Percentiles rank a stretch among this genome's conserved stretches.
Evolutionary conservation across 23 tunicate species (phyloP).

Genomic region (Trididemnum nubilum): DNA sequence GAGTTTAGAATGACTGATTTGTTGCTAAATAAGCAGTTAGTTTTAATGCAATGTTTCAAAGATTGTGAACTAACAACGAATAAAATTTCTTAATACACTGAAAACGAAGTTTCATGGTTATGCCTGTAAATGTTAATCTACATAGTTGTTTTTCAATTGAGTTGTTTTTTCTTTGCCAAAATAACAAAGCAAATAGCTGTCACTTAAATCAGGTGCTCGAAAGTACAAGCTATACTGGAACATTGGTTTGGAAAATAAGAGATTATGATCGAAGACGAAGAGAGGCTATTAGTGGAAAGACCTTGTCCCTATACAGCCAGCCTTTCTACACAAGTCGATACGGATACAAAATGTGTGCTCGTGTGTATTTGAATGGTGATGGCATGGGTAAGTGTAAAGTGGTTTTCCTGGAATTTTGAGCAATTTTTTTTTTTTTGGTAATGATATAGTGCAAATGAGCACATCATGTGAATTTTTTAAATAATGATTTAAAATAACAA

Average conservation of each 20-base stretch:
- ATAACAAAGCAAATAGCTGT: no score
- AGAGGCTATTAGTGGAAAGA: slow-evolving; percentile 74
- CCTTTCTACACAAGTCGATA: slow-evolving; percentile 88
- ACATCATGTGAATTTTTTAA: no score
- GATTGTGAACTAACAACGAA: no score
- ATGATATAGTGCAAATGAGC: background rate
- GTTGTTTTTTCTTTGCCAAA: no score
- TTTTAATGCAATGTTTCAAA: no score
- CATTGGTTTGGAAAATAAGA: slow-evolving; percentile 73
- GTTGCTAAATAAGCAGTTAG: no score
- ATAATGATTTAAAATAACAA: no score
- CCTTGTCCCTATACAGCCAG: slow-evolving; percentile 82
- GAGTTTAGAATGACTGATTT: no score
- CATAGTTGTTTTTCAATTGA: no score
- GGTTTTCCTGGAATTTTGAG: background rate
- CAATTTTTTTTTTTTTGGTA: background rate
- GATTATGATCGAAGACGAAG: slow-evolving; percentile 64
- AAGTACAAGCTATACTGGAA: slow-evolving; percentile 74
- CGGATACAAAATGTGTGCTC: slow-evolving; percentile 96
- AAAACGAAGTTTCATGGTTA: no score
- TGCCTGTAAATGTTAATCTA: no score
- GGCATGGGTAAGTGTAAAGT: slow-evolving; percentile 72
- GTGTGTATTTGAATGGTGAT: slow-evolving; percentile 86
- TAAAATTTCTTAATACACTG: no score
- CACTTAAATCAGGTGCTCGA: slow-evolving; percentile 60